Base-by-base conservation (phyloP, 2,888 invertebrate genomes). In the Phaedon cochleariae region DNA sequence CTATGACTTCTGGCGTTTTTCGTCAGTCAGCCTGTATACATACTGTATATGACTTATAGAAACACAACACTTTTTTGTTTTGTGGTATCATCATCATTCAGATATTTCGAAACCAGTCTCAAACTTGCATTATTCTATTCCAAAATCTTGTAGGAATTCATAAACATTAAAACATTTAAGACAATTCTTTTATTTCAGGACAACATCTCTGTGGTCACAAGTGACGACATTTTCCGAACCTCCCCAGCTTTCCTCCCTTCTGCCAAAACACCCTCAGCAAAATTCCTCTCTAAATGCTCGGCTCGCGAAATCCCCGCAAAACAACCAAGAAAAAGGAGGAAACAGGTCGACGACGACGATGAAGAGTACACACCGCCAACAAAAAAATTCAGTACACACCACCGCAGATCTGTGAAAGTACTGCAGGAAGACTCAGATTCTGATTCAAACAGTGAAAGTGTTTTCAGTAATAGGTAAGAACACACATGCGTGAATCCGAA, bases 301-400 rank as follows among this genome's bases (percentile, higher is more conserved):
- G 17, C 64, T 31, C 59, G 64, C 62, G 70, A 74, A 60, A 52
- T 68, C 54, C 48, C 65, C 53, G 41, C 53, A 49, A 55, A 71
- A 67, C 68, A 68, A 59, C 49, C 62, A 3, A 60, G 65, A 31
- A 73, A 73, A 68, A 60, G 76, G 51, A 70, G 59, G 57, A 59
- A 64, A n/a, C 65, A 63, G 20, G 62, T 62, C 26, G 73, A 74
- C n/a, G 76, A 75, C 15, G 76, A 79, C 57, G 82, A 82, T 62
- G 80, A 80, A 60, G 81, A 82, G 62, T 81, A 82, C 63, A 68
- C 78, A 12, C 81, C 81, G 5, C 80, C 80, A 9, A 54, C 64
- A 20, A 77, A 71, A 15, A 41, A 41, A n/a, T 34, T 12, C 34
- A 41, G 6, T 2, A 41, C n/a, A 4, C 41, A 41, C 3, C n/a